Evolutionary conservation across 2,888 invertebrate species (phyloP), one percentile per base, ranked within the genome.

Genomic region (Hyposoter didymator): DNA sequence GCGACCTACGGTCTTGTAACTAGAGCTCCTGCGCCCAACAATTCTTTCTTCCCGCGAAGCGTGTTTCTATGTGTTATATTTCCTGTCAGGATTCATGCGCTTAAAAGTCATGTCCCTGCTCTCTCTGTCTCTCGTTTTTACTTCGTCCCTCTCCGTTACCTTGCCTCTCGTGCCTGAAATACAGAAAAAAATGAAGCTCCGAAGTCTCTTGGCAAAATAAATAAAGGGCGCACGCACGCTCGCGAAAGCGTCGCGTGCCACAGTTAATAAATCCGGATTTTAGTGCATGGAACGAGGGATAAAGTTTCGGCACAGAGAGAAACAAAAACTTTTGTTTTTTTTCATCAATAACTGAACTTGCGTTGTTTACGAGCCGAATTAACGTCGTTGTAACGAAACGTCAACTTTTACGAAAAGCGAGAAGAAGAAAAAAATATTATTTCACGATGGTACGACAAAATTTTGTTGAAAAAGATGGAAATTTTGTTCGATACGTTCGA

Each of bases 251-350:
- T 85, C 83, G 85, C 83, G 85, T 80, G 80, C 74, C 83, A 49
- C 67, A 83, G 76, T 85, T 82, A 76, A 82, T 85, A 82, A 82
- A 85, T 80, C 67, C 59, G 69, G 81, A 75, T 73, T 81, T 69
- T 75, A 28, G 49, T 69, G 69, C 55, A 59, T 10, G 32, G n/a
- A 62, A 32, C 47, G 59, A 70, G 32, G 45, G 12, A 19, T 28
- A 69, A 55, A 10, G 28, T 69, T 78, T 52, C 32, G n/a, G 32
- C 64, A 64, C 8, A 22, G 22, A 17, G 17, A 66, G 17, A 49
- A 47, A 49, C 3, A 47, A 14, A 49, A n/a, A 4, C 17, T 17
- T 43, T 1, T 28, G 35, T 59, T 55, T 73, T 39, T 59, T 35
- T 64, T 47, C n/a, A n/a, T 64, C 47, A 64, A 28, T 59, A 59